A percentile compares a stretch with the other conserved stretches of the same genome.
These are phyloP conservation scores for Phaedon cochleariae DNA, from an alignment of 2,888 invertebrate genomes.

Conservation along the genomic window DNA sequence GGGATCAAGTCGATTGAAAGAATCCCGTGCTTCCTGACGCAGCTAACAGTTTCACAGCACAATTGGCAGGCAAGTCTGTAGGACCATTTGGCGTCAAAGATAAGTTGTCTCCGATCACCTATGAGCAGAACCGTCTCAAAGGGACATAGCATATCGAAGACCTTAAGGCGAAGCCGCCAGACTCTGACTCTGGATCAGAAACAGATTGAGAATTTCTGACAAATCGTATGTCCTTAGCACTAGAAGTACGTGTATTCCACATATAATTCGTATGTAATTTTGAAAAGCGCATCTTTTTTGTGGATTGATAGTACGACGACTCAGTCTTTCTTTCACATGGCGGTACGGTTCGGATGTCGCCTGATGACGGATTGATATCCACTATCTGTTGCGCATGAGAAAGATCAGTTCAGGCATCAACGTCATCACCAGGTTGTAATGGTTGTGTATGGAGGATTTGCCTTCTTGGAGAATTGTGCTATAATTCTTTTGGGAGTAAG, in stretches of 20 bases:
- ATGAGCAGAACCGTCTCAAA: constrained; percentile 13
- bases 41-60: constrained; percentile 19
- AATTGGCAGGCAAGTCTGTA: constrained; percentile 26
- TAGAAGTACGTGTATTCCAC: no score
- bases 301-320: not conserved
- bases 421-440: not conserved
- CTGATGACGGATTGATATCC: no score
- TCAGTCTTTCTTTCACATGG: not conserved
- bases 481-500: not conserved
- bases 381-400: not conserved
- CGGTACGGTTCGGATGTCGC: not conserved
- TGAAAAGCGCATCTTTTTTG: no score
- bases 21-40: constrained; percentile 28
- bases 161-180: constrained; percentile 14
- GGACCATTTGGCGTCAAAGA: constrained; percentile 21
- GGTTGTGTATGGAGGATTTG: not conserved
- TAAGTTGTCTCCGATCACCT: not conserved
- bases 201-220: not conserved
- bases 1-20: constrained; percentile 12
- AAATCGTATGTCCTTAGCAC: no score
- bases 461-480: not conserved
- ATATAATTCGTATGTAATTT: no score
- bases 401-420: not conserved
- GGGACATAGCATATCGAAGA: constrained; percentile 30
- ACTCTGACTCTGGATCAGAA: not conserved